Evolutionary conservation across 1,140 invertebrate genomes (phyloP), one percentile per base, ranked within the genome.

Genomic region (Drosophila cardini): DNA sequence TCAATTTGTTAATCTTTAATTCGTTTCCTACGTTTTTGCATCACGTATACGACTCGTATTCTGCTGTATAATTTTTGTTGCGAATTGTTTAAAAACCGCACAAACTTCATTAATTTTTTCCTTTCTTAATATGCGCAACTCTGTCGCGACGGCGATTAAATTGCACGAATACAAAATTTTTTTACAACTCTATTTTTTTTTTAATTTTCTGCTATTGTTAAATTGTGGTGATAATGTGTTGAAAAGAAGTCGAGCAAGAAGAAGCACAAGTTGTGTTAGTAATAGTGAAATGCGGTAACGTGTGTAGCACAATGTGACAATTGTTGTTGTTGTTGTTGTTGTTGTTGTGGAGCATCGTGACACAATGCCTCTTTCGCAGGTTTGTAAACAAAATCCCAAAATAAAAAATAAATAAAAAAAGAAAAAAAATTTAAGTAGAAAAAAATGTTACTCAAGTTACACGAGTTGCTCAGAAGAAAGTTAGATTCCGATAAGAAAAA

Each of bases 231-330:
- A 45, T 58, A 52, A 56, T 50, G 21, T 55, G 62, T 70, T 62
- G 18, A 32, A 43, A 36, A 52, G 18, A 26, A 26, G 21, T 5
- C 21, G 21, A 26, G 4, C n/a, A 50, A 30, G 38, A 40, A 13
- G 61, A 46, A 42, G 46, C 7, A 57, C 8, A n/a, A 40, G 60
- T 15, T 10, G 38, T 18, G 21, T 53, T 48, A 74, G 57, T 60
- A 77, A 77, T 65, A 68, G 78, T 32, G 83, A 87, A 75, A 86
- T 86, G 82, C 67, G 75, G 83, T 86, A 86, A 86, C 81, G 68
- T 61, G 64, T 61, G 64, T 61, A 74, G 78, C 75, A 82, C 67
- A 87, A 87, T 86, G 83, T 78, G 82, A 86, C 82, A 86, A 86
- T 86, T 86, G 76, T 78, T n/a, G n/a, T n/a, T n/a, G n/a, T n/a